Evolutionary conservation across 2,797 vertebrate genomes (phyloP), one percentile per base, ranked within the genome.

Genomic region (Oryzias sinensis): DNA sequence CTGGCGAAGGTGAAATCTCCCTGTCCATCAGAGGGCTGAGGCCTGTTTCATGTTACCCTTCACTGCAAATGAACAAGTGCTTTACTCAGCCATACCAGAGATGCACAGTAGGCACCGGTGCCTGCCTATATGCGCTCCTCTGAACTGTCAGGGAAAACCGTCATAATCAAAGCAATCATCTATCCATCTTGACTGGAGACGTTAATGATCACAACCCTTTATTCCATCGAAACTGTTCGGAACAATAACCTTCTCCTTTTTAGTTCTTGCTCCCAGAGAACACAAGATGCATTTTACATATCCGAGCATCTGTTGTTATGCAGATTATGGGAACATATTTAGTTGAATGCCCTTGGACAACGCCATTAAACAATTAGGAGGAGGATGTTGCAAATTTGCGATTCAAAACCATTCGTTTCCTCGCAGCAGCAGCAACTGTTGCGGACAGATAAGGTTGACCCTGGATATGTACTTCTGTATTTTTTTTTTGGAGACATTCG

Each of bases 1-100:
- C 95, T 94, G 94, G 94, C 94, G 94, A 98, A 98, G 96, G 96
- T 98, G 97, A 99, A 97, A 95, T 96, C 94, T 97, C 93, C 94
- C 94, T 96, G 94, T 95, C 95, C 94, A 94, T 93, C 93, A 94
- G 92, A 90, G 86, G 79, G 87, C 82, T 84, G 79, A 91, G 84
- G 85, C 86, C 89, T 89, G 90, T 90, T 92, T 92, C 90, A 89
- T 89, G 90, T 92, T 91, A 89, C 89, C 90, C 90, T 90, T 90
- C 88, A 83, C 82, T 89, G 89, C 87, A 88, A 87, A 88, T 83
- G 86, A 91, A 90, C 88, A 85, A 88, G 88, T 86, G 90, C 87
- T 87, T 91, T 88, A 83, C 89, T 88, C 84, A 91, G 86, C 87
- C 88, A 79, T 83, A 84, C 76, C 72, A 81, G 81, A 85, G 84